Base-by-base conservation (phyloP, 2,113 vertebrate species). In the Entomyzon cyanotis region DNA sequence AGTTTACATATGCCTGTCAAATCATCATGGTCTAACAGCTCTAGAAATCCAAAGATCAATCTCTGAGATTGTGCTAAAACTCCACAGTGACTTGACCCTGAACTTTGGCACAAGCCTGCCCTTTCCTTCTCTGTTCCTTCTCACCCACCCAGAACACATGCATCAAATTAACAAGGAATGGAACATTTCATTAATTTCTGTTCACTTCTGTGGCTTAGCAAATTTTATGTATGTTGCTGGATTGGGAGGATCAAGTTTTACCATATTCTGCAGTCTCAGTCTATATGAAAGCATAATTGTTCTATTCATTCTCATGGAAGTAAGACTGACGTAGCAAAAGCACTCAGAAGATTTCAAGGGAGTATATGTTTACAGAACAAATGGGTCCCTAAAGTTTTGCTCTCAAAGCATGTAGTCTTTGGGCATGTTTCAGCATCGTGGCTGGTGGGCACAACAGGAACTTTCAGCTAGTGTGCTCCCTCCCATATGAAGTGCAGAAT, bases 81-180 rank as follows among this genome's bases (percentile, higher is more conserved):
- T 63, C 28, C 28, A 9, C 1, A 31, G 55, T 53, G 58, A 63
- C 64, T 89, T 2, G 2, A 78, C 39, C 56, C 52, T 84, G 92
- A 95, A 89, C 85, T 96, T 88, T 74, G 68, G 64, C 68, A 92
- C 31, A 84, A 78, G 37, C 7, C 31, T 91, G 71, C 59, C 86
- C 79, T 93, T 95, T 92, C 42, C 76, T 81, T 24, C 18, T 33
- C 70, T 78, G 20, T 25, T 89, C 55, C 55, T 78, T 83, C 70
- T 90, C 78, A 92, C 31, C 28, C 50, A 64, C 27, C 8, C 49
- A 37, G 35, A 89, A 76, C 65, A 94, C 39, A 62, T 50, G 59
- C 47, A 93, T 62, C 89, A 91, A 85, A 92, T 96, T 94, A 90
- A 74, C 52, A 92, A 78, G 23, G 15, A 90, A 60, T 42, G 30